Conservation (phyloP, 1,140 invertebrate genomes). For the Philotrypesis tridentata region DNA sequence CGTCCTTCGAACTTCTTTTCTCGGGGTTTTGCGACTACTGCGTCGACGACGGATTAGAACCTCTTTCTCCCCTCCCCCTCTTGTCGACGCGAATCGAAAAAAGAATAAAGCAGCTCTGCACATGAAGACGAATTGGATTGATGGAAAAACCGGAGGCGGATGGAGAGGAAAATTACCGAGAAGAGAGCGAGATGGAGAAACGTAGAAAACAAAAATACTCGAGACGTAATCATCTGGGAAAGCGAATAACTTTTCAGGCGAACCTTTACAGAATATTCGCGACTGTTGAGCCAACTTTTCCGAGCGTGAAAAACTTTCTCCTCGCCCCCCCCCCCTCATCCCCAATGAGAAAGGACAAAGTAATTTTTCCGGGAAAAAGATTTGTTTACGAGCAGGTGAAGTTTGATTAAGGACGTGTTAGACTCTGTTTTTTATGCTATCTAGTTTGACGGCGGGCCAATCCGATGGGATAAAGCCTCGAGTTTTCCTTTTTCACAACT, state of each 20-base stretch:
- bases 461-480: too few species aligned
- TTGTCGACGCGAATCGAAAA: background rate
- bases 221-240: background rate
- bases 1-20: background rate
- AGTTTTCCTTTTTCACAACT: too few species aligned
- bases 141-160: background rate
- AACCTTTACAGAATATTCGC: background rate
- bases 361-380: background rate
- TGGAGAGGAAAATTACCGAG: background rate
- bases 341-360: background rate
- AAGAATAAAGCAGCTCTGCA: background rate
- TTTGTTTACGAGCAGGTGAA: background rate
- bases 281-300: background rate
- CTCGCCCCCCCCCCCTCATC: too few species aligned
- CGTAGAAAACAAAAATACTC: background rate
- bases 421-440: too few species aligned
- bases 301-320: background rate
- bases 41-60: background rate
- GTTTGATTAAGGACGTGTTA: background rate
- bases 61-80: background rate
- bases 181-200: too few species aligned
- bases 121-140: background rate
- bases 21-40: background rate
- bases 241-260: background rate
- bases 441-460: too few species aligned